Percentiles rank a stretch among this genome's conserved stretches.
These are phyloP conservation scores for Notodonta ziczac DNA, from an alignment of 2,888 invertebrate genomes.

Conservation along the genomic window DNA sequence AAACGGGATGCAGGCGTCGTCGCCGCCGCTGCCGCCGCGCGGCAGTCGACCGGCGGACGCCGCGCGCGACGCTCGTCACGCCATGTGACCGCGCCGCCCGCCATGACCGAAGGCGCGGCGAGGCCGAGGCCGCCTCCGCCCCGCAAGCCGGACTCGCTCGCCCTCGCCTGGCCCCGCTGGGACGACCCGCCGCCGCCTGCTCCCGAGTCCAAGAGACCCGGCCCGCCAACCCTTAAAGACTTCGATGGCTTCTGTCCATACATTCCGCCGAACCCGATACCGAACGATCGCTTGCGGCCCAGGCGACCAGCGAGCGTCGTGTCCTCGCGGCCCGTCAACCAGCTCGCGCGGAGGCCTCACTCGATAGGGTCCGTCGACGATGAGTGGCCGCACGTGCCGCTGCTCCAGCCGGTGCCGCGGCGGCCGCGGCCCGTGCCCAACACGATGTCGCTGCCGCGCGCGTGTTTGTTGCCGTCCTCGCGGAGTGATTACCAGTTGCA, in stretches of 20 bases:
- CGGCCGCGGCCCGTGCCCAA: conserved; percentile 76
- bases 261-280: conserved; percentile 79
- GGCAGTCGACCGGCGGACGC: conserved; percentile 65
- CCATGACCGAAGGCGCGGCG: conserved; percentile 79
- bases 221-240: conserved; percentile 54
- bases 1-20: conserved; percentile 45
- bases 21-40: conserved; percentile 29
- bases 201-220: conserved; percentile 58
- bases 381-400: conserved; percentile 75
- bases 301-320: conserved; percentile 84
- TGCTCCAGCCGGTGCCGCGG: conserved; percentile 83
- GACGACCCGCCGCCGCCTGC: conserved; percentile 82
- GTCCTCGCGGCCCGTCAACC: conserved; percentile 68
- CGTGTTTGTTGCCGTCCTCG: conserved; percentile 84
- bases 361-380: conserved; percentile 84
- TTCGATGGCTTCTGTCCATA: conserved; percentile 83
- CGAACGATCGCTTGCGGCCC: conserved; percentile 49
- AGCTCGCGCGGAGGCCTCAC: conserved; percentile 82
- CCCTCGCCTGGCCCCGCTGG: conserved; percentile 72
- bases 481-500: conserved; percentile 86
- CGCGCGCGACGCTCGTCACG: conserved; percentile 60
- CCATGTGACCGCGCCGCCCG: conserved; percentile 65
- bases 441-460: conserved; percentile 68
- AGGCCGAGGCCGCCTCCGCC: conserved; percentile 81
- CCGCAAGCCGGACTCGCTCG: conserved; percentile 77